Percentiles rank a stretch among this genome's conserved stretches.
phyloP scores from a whole-genome alignment of 2,888 invertebrate species.

The Pharmacophagus antenor region DNA sequence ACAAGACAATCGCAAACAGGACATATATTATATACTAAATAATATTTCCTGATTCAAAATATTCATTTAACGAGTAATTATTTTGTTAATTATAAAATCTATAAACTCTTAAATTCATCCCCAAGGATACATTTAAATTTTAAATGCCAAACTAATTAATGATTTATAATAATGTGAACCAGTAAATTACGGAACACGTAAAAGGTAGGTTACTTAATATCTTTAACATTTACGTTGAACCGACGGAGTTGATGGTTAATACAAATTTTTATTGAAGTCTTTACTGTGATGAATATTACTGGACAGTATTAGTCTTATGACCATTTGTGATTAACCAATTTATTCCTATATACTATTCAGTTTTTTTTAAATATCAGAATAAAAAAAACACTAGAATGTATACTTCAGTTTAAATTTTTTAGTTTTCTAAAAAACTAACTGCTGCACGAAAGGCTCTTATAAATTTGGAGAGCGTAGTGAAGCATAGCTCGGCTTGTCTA shows the following conservation, averaged over 20 bases:
- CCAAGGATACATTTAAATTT: background rate
- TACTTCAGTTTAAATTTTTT: conserved; percentile 18
- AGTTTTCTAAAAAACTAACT: conserved; percentile 21
- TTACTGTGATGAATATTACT: conserved; percentile 17
- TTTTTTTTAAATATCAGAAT: background rate
- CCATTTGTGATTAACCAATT: too few species aligned
- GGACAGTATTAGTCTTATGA: background rate
- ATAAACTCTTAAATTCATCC: conserved; percentile 6
- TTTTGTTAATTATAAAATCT: background rate
- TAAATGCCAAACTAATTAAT: conserved; percentile 19
- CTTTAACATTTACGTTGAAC: background rate
- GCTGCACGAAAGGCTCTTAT: conserved; percentile 8
- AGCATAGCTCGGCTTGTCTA: conserved; percentile 8
- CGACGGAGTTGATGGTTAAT: conserved; percentile 1
- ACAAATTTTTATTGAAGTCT: conserved; percentile 25
- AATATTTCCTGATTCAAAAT: background rate
- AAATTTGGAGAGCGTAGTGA: conserved; percentile 16
- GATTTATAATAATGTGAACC: too few species aligned
- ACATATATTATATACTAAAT: background rate
- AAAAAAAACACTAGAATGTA: background rate
- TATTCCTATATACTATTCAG: too few species aligned
- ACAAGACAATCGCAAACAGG: too few species aligned
- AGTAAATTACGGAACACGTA: too few species aligned
- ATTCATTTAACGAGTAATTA: background rate
- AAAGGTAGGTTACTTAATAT: too few species aligned